A percentile compares a stretch with the other conserved stretches of the same genome.
These are phyloP conservation scores for Microctonus brassicae DNA, from an alignment of 2,888 invertebrate genomes.

Conservation along the genomic window DNA sequence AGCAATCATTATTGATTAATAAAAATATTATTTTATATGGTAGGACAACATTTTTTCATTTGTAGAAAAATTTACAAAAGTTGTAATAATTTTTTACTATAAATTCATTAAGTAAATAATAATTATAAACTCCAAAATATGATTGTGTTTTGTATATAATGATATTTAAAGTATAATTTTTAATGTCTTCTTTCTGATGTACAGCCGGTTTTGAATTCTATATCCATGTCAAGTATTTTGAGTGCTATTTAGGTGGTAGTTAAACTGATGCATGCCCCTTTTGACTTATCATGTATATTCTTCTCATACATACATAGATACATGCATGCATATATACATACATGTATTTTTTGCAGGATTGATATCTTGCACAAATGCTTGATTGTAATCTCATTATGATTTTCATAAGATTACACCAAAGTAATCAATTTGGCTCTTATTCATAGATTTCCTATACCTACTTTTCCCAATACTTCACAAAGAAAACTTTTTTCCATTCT, in stretches of 20 bases:
- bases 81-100: not conserved
- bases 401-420: not conserved
- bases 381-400: too few relatives aligned
- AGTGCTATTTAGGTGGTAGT: not conserved
- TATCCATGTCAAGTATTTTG: slow-evolving; percentile 16
- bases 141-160: not conserved
- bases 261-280: too few relatives aligned
- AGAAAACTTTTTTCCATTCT: not conserved
- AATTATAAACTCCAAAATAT: not conserved
- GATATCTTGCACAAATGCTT: too few relatives aligned
- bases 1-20: not conserved
- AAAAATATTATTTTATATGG: not conserved
- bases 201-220: not conserved
- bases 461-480: not conserved
- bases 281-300: too few relatives aligned
- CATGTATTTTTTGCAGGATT: too few relatives aligned
- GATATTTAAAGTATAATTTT: slow-evolving; percentile 2
- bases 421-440: not conserved
- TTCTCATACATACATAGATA: too few relatives aligned
- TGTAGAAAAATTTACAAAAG: not conserved
- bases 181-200: not conserved
- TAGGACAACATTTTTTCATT: not conserved
- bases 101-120: not conserved
- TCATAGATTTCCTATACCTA: not conserved
- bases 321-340: too few relatives aligned